These are phyloP conservation scores for Linnaemya tessellans DNA, from an alignment of 2,888 invertebrate genomes.

Conservation along the genomic window DNA sequence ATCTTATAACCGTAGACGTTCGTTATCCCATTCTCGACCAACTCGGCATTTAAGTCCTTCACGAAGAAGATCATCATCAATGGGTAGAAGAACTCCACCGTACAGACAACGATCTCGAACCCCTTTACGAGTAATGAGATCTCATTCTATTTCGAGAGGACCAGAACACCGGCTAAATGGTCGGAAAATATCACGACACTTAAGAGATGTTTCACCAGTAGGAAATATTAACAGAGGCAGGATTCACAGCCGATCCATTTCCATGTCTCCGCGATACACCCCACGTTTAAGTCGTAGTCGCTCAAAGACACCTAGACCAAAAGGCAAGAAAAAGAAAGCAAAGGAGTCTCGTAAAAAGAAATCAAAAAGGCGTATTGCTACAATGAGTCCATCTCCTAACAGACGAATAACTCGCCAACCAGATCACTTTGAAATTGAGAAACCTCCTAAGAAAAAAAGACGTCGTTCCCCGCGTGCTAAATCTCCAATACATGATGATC, in stretches of 20 bases:
- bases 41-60: slow-evolving; percentile 74
- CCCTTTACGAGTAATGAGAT: slow-evolving; percentile 77
- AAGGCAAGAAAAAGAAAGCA: slow-evolving; percentile 78
- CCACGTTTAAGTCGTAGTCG: slow-evolving; percentile 80
- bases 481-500: slow-evolving; percentile 74
- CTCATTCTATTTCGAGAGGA: slow-evolving; percentile 78
- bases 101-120: slow-evolving; percentile 75
- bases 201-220: slow-evolving; percentile 65
- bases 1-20: slow-evolving; percentile 70
- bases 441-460: slow-evolving; percentile 77
- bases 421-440: slow-evolving; percentile 77
- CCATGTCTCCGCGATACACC: slow-evolving; percentile 79
- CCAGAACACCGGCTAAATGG: slow-evolving; percentile 75
- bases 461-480: slow-evolving; percentile 76
- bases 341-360: slow-evolving; percentile 78
- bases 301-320: slow-evolving; percentile 78
- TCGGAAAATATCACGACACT: slow-evolving; percentile 72
- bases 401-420: slow-evolving; percentile 78
- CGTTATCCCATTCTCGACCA: slow-evolving; percentile 66
- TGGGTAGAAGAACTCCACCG: slow-evolving; percentile 70
- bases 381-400: slow-evolving; percentile 76
- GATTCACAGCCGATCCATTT: slow-evolving; percentile 69
- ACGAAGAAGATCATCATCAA: slow-evolving; percentile 77
- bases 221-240: slow-evolving; percentile 58
- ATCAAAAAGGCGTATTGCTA: slow-evolving; percentile 77